Base-by-base conservation (phyloP, 1,140 invertebrate genomes). In the Leptinotarsa texana region DNA sequence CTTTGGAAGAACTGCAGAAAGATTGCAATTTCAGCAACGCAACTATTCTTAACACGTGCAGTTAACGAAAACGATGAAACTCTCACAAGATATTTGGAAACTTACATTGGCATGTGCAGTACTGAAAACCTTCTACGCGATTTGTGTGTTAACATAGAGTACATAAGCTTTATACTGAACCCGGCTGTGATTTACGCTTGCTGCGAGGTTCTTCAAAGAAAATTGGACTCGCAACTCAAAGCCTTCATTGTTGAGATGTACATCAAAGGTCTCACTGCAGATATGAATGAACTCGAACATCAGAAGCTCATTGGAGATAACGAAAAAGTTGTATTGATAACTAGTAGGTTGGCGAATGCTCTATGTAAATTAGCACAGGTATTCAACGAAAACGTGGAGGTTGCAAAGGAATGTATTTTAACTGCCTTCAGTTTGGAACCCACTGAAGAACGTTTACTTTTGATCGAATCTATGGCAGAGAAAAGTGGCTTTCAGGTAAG, bases 211-310 rank as follows among this genome's bases (percentile, higher is more conserved):
- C 70, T 82, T 68, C 76, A 83, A 63, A 75, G 77, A 73, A 80
- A 81, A 74, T 81, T 83, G 79, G 76, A 72, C 62, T 63, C 87
- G 3, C 86, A 84, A 51, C 87, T 92, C 82, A 89, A 89, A 78
- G 86, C 90, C 13, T 88, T 93, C 72, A 89, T 90, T 6, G 91
- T 93, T 69, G 92, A 93, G 82, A 80, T 94, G 18, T 93, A 92
- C 80, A 91, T 94, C 22, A 87, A 90, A 72, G 92, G 91, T 0
- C 87, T 94, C 63, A 93, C 91, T 4, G 88, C 90, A 5, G 92
- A 93, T 79, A 91, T 93, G 89, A 94, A 94, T 79, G 90, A 92
- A 80, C 80, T 94, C 78, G 92, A 94, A 81, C 88, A 87, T 75
- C 89, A 90, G 62, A 93, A 93, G 83, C 79, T 74, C 57, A 82